Percentiles rank a stretch among this genome's conserved stretches.
Evolutionary conservation across 1,140 invertebrate genomes (phyloP).

Genomic region (Periplaneta americana): DNA sequence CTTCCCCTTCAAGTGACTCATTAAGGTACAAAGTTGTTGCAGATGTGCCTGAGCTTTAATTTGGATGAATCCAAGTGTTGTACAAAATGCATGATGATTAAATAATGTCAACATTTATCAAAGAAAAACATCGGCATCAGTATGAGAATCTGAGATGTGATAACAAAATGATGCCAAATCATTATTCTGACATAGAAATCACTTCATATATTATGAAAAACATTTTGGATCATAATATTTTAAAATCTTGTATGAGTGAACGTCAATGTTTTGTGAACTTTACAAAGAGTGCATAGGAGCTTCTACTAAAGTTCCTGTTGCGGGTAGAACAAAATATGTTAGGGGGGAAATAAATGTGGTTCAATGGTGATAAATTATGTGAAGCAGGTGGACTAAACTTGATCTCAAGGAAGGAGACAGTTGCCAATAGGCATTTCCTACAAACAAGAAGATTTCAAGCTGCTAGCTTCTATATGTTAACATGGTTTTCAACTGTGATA

Average conservation of each 20-base stretch:
- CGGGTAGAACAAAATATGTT: not conserved
- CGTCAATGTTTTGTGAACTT: not conserved
- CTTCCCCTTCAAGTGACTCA: not conserved
- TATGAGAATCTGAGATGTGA: not conserved
- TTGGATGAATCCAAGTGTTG: not conserved
- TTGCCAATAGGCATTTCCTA: not conserved
- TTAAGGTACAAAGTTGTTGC: not conserved
- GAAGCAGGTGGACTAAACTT: not conserved
- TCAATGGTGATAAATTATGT: not conserved
- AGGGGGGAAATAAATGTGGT: not conserved
- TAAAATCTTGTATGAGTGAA: not conserved
- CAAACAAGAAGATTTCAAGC: not conserved
- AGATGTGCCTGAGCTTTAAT: not conserved
- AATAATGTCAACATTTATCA: not conserved
- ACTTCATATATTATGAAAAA: not conserved
- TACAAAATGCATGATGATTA: not conserved
- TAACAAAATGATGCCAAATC: not conserved
- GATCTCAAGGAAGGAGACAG: not conserved
- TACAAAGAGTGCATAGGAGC: not conserved
- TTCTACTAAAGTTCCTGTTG: not conserved
- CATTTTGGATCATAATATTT: not conserved
- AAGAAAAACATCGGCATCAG: not conserved
- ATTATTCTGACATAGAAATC: not conserved
- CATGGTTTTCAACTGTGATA: not conserved
- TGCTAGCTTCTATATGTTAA: not conserved